Evolutionary conservation across 2,797 vertebrate species (phyloP), one percentile per base, ranked within the genome.

Genomic region (Percopsis omiscomaycus): DNA sequence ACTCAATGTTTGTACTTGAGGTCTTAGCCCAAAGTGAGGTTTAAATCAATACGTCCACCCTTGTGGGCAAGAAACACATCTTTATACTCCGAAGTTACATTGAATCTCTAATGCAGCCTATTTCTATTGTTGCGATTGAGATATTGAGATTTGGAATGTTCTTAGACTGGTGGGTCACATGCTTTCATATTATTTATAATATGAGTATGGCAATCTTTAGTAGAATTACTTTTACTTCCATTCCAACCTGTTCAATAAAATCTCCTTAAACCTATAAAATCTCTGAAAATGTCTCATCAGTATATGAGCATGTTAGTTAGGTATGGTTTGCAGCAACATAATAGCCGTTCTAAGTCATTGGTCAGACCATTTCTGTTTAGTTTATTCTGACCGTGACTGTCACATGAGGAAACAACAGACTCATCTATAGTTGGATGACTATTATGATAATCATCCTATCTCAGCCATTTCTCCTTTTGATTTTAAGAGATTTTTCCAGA

Each of bases 1-100:
- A 45, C 13, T 60, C 42, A 64, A 67, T 61, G 49, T 68, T 69
- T 69, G 44, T 61, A 66, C 15, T 45, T 50, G 13, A 64, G 57
- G 61, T 72, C 46, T 51, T 48, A 15, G 14, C n/a, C 8, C 8
- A 5, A 51, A 22, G 49, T 49, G 27, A 42, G 60, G 47, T 65
- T 64, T 60, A 28, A 75, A 66, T 70, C 58, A 51, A 61, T 64
- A 55, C 11, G 3, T 14, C 27, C 54, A 14, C 42, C 45, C 65
- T 58, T 16, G 61, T 71, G 65, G 51, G 37, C 48, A 29, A 15
- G 48, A n/a, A 50, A 8, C 28, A 65, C 28, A 65, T 49, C 42
- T 52, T 4, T 45, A 2, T 32, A 37, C 30, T 29, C 44, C 45
- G 57, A 48, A 10, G 28, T 9, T 3, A 47, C 22, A 42, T 45